These are phyloP conservation scores for Corynorhinus townsendii DNA, from an alignment of 2,113 vertebrate genomes.

Conservation along the genomic window DNA sequence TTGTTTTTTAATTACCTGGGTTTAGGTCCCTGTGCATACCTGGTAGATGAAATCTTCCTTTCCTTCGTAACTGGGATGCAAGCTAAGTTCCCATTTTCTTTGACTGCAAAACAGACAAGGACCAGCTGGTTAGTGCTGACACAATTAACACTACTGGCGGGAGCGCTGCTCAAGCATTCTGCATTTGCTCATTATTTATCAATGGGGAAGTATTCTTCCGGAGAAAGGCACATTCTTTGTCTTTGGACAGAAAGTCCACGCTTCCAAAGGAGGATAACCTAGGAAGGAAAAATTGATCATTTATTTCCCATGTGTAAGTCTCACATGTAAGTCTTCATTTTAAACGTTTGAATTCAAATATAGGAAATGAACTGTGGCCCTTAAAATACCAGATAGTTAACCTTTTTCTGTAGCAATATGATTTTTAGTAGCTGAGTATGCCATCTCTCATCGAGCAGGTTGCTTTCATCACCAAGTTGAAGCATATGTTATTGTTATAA, in stretches of 20 bases:
- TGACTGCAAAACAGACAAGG: constrained; percentile 44
- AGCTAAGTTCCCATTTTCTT: constrained; percentile 37
- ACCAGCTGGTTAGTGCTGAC: constrained; percentile 56
- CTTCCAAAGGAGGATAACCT: constrained; percentile 16
- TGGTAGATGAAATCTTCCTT: not conserved
- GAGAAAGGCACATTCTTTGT: constrained; percentile 53
- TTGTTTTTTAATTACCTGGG: not conserved
- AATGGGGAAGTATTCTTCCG: constrained; percentile 31
- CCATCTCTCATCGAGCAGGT: not conserved
- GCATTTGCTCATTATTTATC: constrained; percentile 58
- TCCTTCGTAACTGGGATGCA: constrained; percentile 40
- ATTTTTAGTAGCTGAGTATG: constrained; percentile 17
- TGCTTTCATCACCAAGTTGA: constrained; percentile 3
- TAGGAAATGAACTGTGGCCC: not conserved
- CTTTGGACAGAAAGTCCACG: constrained; percentile 8
- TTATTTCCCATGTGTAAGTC: constrained; percentile 22
- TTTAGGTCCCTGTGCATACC: constrained; percentile 2
- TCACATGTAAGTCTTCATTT: constrained; percentile 43
- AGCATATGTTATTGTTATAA: not conserved
- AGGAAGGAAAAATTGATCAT: constrained; percentile 35
- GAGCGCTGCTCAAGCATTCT: constrained; percentile 24
- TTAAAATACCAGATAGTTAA: not conserved
- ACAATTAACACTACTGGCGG: not conserved
- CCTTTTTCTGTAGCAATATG: not conserved
- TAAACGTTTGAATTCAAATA: constrained; percentile 31